Base-by-base conservation (phyloP, 2,797 vertebrate genomes). In the Petrocephalus schoutedeni region DNA sequence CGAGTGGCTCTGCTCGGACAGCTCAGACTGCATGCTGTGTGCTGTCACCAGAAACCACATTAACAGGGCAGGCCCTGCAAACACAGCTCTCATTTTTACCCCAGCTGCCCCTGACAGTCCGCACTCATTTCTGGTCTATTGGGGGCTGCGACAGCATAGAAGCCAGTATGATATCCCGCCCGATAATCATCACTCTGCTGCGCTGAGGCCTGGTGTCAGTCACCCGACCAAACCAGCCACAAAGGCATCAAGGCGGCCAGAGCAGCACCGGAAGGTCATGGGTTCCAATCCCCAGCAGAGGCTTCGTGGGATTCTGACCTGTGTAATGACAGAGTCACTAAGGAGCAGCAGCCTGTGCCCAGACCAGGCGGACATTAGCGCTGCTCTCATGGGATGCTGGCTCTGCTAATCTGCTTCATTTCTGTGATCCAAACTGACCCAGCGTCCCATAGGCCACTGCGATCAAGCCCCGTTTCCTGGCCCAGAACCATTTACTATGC, bases 401-500 rank as follows among this genome's bases (percentile, higher is more conserved):
- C 12, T n/a, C 36, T n/a, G 77, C 45, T 82, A 51, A 82, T 51
- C 32, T 82, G 45, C 19, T 82, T 51, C 16, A 12, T 51, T 51
- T 45, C 74, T 51, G 36, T 49, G 36, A 80, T 49, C 41, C 2
- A n/a, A 82, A 41, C 7, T 51, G 45, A 67, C 41, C 86, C 19
- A 51, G 71, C n/a, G 51, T 59, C 86, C 23, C 64, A 88, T 57
- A 10, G 67, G 88, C 92, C 85, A 67, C 28, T 21, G 53, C 89
- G 3, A 19, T 45, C 45, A 51, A 28, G 74, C 36, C 74, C 77
- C 7, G 77, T 82, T 21, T 82, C 16, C 45, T 10, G 77, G 77
- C 41, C 16, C 41, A 21, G 41, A 82, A n/a, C 4, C 91, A 92
- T 92, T 87, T 87, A 93, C 10, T 32, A 19, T 12, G 14, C 61